These are phyloP conservation scores for Watsonalla binaria DNA, from an alignment of 2,888 invertebrate genomes.

Conservation along the genomic window DNA sequence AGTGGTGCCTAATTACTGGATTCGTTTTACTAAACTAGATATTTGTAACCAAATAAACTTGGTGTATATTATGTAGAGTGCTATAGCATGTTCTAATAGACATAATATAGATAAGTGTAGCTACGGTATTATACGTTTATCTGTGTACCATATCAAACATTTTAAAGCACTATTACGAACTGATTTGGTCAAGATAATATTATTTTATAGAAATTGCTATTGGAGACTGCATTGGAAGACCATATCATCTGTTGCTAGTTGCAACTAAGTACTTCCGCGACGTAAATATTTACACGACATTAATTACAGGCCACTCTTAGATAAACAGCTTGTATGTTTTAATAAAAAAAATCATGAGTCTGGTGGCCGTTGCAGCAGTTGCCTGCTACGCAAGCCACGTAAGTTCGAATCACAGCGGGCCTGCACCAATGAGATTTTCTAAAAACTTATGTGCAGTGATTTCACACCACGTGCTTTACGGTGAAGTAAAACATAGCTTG, in stretches of 20 bases:
- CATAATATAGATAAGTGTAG: background rate
- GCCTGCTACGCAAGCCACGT: too few relatives aligned
- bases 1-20: background rate
- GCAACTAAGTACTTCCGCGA: background rate
- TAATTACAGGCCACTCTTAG: conserved; percentile 21
- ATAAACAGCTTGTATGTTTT: conserved; percentile 18
- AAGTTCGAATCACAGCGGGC: too few relatives aligned
- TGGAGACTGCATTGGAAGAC: background rate
- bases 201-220: background rate
- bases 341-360: too few relatives aligned
- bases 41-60: background rate
- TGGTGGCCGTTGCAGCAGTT: too few relatives aligned
- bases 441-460: too few relatives aligned
- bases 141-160: background rate
- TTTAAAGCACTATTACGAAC: background rate
- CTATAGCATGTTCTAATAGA: background rate
- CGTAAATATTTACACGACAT: conserved; percentile 16
- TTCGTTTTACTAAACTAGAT: background rate
- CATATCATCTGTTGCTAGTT: background rate
- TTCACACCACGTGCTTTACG: too few relatives aligned
- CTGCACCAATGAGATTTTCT: too few relatives aligned
- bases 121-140: background rate
- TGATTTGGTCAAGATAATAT: background rate
- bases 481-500: too few relatives aligned
- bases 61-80: background rate